phyloP scores from a whole-genome alignment of 2,797 vertebrate species.

The Anguilla megastoma region DNA sequence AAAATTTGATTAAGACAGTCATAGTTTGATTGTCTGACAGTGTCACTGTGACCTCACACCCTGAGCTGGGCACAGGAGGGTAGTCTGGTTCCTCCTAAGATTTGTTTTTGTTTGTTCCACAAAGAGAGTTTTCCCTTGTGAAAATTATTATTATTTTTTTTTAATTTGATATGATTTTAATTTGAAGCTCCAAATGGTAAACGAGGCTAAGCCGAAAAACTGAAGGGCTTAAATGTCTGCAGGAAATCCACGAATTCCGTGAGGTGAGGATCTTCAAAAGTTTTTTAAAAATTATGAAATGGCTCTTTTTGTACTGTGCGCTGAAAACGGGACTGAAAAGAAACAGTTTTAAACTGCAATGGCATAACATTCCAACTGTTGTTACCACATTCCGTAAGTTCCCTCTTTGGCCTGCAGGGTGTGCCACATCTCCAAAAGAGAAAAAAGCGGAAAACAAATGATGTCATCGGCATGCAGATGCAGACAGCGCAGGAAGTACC shows the following conservation, averaged over 20 bases:
- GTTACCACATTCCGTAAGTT: not conserved
- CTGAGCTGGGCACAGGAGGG: not conserved
- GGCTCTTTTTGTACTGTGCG: not conserved
- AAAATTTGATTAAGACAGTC: not conserved
- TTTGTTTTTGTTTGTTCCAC: not conserved
- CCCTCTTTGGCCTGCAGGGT: slow-evolving; percentile 15
- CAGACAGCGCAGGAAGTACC: not conserved
- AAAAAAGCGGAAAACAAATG: not conserved
- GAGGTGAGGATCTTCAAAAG: not conserved
- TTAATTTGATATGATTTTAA: not conserved
- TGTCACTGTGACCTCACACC: not conserved
- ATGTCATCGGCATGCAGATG: not conserved
- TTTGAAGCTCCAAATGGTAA: not conserved
- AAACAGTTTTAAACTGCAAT: not conserved
- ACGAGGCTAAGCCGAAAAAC: not conserved
- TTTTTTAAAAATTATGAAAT: not conserved
- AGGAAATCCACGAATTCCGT: not conserved
- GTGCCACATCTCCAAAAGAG: not conserved
- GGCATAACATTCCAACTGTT: not conserved
- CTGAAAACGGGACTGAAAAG: not conserved
- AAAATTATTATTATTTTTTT: not conserved
- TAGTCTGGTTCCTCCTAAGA: not conserved
- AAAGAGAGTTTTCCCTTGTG: not conserved
- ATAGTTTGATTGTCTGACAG: not conserved
- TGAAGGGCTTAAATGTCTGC: not conserved